Evolutionary conservation across 1,140 invertebrate genomes (phyloP), one percentile per base, ranked within the genome.

Genomic region (Anadara kagoshimensis): DNA sequence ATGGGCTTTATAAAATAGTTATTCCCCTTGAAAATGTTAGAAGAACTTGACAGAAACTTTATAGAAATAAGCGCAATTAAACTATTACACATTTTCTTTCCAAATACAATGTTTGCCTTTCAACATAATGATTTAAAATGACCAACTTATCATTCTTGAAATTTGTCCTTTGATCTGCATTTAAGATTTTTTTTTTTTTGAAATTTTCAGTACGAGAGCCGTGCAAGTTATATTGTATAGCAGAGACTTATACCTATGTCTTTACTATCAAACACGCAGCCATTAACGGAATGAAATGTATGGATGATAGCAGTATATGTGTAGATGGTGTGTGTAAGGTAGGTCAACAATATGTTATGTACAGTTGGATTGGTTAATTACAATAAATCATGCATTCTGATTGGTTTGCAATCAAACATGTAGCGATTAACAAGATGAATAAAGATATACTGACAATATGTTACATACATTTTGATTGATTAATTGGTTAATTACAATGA

Each of bases 211-310:
- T 66, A 36, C 69, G 70, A 49, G 81, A 95, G 95, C 91, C 93
- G n/a, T 97, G 96, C 85, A 94, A 93, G 78, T 89, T 98, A 5
- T 96, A 93, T 85, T 44, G 91, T 69, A 59, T 79, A 54, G 83
- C 81, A 18, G 83, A 82, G 53, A 84, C 83, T 3, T 66, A 75
- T 22, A 83, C 66, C 58, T 84, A 84, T 63, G 78, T 83, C 12
- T 85, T 84, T 58, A 85, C 80, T 1, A 80, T 83, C 47, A 84
- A 81, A 69, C 84, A 84, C 43, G 69, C 70, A 84, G 95, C 95
- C 3, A 91, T 93, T 51, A 96, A 98, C 87, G 96, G 96, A 41
- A 97, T 96, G 64, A 91, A 94, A 5, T 98, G 96, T 84, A 92
- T 92, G 1, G 93, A 93, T 41, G 65, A 81, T 20, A 94, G 93